Percentiles rank a stretch among this genome's conserved stretches.
phyloP scores from a whole-genome alignment of 2,888 invertebrate genomes.

The Scaptomyza reducta region DNA sequence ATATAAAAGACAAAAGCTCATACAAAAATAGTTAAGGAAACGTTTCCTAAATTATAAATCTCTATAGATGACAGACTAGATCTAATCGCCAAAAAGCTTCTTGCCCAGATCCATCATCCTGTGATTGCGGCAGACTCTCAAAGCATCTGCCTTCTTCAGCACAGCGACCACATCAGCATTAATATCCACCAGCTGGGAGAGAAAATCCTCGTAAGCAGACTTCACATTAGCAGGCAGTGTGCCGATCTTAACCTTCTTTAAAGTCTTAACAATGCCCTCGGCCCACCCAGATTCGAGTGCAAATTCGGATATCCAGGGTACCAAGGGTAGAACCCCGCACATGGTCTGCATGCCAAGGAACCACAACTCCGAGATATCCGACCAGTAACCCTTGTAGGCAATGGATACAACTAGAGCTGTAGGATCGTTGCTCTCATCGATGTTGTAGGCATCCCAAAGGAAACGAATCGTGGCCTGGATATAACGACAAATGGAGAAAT shows the following conservation, averaged over 20 bases:
- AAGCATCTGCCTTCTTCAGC: constrained; percentile 92
- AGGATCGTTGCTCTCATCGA: constrained; percentile 94
- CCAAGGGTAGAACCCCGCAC: constrained; percentile 90
- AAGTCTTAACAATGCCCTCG: constrained; percentile 92
- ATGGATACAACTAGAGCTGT: constrained; percentile 92
- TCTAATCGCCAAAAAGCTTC: constrained; percentile 93
- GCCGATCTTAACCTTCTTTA: constrained; percentile 93
- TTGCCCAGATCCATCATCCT: constrained; percentile 95
- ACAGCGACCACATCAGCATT: constrained; percentile 90
- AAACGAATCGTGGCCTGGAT: constrained; percentile 95
- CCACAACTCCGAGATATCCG: constrained; percentile 95
- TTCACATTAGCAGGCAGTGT: constrained; percentile 93
- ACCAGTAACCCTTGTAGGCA: constrained; percentile 94
- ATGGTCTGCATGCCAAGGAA: constrained; percentile 97
- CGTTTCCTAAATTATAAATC: constrained; percentile 26
- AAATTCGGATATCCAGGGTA: constrained; percentile 96
- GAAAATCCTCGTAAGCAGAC: constrained; percentile 95
- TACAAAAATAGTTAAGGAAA: constrained; percentile 53
- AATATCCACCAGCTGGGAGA: constrained; percentile 93
- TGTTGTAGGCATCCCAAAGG: constrained; percentile 95
- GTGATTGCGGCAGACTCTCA: constrained; percentile 93
- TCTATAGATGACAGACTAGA: neutral
- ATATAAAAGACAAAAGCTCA: constrained; percentile 38
- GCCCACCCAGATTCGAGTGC: constrained; percentile 97
- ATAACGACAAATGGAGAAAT: constrained; percentile 94